Conservation (phyloP, 2,113 vertebrate genomes). For the Oryzias melastigma region DNA sequence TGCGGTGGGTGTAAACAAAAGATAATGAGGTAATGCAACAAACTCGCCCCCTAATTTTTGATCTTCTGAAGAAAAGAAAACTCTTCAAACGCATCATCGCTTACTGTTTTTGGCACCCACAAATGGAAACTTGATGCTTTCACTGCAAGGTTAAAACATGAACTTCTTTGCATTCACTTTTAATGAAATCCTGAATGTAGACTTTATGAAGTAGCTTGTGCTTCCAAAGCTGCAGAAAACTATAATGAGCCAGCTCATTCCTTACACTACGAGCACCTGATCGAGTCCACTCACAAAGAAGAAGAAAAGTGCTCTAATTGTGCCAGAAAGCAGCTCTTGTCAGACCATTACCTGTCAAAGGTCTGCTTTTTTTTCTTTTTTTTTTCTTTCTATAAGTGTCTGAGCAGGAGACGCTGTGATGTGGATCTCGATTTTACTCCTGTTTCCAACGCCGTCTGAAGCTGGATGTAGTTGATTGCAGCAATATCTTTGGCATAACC, state of each 20-base stretch:
- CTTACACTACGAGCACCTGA: conserved; percentile 20
- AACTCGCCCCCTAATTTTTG: conserved; percentile 18
- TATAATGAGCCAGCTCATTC: conserved; percentile 22
- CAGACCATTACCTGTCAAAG: conserved; percentile 11
- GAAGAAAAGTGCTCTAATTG: conserved; percentile 14
- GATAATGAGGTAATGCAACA: conserved; percentile 42
- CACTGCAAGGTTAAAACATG: conserved; percentile 29
- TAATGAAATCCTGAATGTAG: conserved; percentile 22
- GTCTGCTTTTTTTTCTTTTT: not conserved
- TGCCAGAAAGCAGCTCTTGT: conserved; percentile 30
- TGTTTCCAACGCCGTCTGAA: conserved; percentile 48
- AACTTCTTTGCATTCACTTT: conserved; percentile 35
- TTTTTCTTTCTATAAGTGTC: not conserved
- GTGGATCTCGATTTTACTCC: conserved; percentile 38
- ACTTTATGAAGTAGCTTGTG: conserved; percentile 36
- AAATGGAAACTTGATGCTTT: conserved; percentile 11
- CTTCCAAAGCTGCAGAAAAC: conserved; percentile 40
- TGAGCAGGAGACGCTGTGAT: not conserved
- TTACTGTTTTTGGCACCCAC: conserved; percentile 10
- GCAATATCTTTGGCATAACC: conserved; percentile 73
- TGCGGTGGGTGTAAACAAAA: conserved; percentile 47
- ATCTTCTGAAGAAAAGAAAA: too few species aligned
- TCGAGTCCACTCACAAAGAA: conserved; percentile 33
- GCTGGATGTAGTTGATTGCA: conserved; percentile 43
- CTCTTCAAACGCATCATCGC: conserved; percentile 15